phyloP scores from a whole-genome alignment of 2,797 vertebrate genomes.

The Phoebastria nigripes region DNA sequence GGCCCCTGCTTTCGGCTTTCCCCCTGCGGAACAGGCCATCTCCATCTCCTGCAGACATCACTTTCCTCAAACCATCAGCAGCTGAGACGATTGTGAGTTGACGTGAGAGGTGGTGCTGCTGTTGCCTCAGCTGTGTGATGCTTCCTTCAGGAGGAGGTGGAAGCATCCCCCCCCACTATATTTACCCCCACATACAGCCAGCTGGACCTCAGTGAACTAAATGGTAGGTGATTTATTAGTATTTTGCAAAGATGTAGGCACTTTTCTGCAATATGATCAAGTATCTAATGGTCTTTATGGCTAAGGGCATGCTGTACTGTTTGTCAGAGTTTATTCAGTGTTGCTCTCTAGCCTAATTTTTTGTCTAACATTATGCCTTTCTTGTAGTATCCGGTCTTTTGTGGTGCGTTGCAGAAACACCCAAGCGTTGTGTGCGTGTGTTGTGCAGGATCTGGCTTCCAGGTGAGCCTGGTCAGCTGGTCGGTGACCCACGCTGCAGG shows the following conservation, averaged over 20 bases:
- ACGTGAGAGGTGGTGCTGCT: background rate
- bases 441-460: background rate
- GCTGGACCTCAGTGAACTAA: background rate
- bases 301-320: background rate
- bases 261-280: background rate
- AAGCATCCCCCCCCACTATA: fast-evolving
- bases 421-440: fast-evolving
- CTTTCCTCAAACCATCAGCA: background rate
- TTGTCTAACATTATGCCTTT: background rate
- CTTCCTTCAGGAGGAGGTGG: background rate
- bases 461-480: background rate
- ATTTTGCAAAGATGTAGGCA: background rate
- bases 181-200: background rate
- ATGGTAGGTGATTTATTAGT: background rate
- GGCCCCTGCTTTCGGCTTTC: background rate
- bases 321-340: background rate
- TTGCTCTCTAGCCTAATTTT: background rate
- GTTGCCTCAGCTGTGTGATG: background rate
- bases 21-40: background rate
- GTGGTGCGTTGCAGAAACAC: background rate
- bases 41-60: background rate
- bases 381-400: background rate
- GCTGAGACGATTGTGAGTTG: background rate
- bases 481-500: fast-evolving
- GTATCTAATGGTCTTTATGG: background rate